These are phyloP conservation scores for Rotaria socialis DNA, from an alignment of 2,888 invertebrate species.

Conservation along the genomic window DNA sequence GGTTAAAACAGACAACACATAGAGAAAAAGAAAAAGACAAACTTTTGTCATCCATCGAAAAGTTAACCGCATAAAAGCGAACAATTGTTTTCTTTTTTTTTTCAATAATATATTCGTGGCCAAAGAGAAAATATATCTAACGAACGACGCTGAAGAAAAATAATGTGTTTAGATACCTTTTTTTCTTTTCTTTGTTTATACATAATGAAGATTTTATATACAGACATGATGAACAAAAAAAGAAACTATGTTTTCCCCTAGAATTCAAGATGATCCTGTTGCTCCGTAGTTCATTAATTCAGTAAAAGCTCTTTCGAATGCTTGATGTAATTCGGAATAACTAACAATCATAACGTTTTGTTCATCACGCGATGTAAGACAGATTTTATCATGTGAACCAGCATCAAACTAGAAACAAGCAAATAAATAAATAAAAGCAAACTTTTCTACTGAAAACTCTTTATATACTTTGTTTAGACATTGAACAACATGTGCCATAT, in stretches of 20 bases:
- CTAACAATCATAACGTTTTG: conserved; percentile 91
- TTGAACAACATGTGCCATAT: conserved; percentile 87
- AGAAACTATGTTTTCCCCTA: too few relatives aligned
- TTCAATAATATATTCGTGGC: background rate
- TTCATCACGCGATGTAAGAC: conserved; percentile 89
- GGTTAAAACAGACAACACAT: conserved; percentile 26
- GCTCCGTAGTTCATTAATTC: conserved; percentile 64
- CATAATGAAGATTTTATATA: background rate
- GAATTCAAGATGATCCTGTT: background rate
- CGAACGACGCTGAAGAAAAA: background rate
- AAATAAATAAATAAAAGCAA: conserved; percentile 33
- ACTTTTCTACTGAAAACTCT: too few relatives aligned
- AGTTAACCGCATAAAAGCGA: background rate
- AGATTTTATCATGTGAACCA: conserved; percentile 67
- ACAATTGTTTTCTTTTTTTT: background rate
- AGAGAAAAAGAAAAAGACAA: background rate
- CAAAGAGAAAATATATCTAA: background rate
- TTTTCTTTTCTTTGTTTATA: background rate
- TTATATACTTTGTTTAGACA: conserved; percentile 76
- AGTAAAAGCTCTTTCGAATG: conserved; percentile 82
- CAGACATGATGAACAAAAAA: background rate
- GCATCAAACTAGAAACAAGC: conserved; percentile 60
- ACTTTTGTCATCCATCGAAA: background rate
- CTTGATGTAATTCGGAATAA: conserved; percentile 88
- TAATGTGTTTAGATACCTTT: background rate